Evolutionary conservation across 2,797 vertebrate species (phyloP).

Genomic region (Spinibarbus caldwelli): DNA sequence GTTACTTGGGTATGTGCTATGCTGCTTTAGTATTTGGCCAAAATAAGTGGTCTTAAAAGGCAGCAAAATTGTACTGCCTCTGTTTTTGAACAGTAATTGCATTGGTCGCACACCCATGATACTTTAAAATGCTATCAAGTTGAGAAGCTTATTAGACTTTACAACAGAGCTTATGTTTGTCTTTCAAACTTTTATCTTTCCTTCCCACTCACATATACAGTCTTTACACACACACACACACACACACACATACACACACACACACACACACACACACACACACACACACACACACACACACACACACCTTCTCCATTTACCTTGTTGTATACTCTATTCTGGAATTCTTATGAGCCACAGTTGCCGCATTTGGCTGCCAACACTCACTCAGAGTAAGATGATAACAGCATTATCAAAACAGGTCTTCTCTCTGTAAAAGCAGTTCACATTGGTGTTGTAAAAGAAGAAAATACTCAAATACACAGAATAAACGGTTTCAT

Average conservation of each 20-base stretch:
- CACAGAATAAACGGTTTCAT: slow-evolving; percentile 41
- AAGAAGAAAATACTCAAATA: slow-evolving; percentile 41
- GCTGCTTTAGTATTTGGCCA: background rate
- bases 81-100: background rate
- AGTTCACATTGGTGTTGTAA: slow-evolving; percentile 42
- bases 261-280: too few relatives aligned
- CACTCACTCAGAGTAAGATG: slow-evolving; percentile 43
- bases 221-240: slow-evolving; percentile 29
- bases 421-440: slow-evolving; percentile 47
- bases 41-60: background rate
- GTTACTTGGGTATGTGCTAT: background rate
- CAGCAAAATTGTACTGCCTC: background rate
- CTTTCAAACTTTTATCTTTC: background rate
- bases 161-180: background rate
- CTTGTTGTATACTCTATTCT: slow-evolving; percentile 40
- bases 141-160: background rate
- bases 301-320: background rate
- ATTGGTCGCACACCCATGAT: background rate
- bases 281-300: too few relatives aligned
- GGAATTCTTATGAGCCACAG: slow-evolving; percentile 31
- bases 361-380: slow-evolving; percentile 36
- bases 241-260: background rate
- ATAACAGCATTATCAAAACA: slow-evolving; percentile 52
- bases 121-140: background rate
- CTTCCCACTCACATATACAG: background rate